Evolutionary conservation across 2,113 vertebrate species (phyloP).

Genomic region (Lycaon pictus): DNA sequence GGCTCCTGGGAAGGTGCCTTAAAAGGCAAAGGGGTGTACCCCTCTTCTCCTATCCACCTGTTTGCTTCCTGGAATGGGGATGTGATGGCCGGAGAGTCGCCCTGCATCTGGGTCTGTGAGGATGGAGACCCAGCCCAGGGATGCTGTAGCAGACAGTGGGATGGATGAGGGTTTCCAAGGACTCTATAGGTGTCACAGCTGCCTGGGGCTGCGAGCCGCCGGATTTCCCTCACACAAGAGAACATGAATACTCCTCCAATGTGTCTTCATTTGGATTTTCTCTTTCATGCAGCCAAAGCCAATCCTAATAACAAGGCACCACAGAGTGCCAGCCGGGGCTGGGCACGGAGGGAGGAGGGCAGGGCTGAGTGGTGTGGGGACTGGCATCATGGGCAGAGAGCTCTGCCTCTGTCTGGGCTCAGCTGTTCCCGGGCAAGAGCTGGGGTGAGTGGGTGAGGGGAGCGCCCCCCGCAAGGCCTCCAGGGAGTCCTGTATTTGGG

Average conservation of each 20-base stretch:
- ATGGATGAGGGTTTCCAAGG: neutral
- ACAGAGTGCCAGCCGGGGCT: accelerated
- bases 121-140: neutral
- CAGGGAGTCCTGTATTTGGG: neutral
- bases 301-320: neutral
- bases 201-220: neutral
- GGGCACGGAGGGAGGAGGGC: accelerated
- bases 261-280: neutral
- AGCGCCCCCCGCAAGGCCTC: neutral
- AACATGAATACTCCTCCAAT: neutral
- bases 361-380: neutral
- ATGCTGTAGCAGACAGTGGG: no score
- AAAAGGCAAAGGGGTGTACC: neutral
- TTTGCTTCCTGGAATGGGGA: neutral
- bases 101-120: accelerated
- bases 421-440: accelerated
- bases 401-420: neutral
- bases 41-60: neutral
- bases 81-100: neutral
- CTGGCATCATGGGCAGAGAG: neutral
- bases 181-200: neutral
- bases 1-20: neutral
- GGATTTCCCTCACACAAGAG: neutral
- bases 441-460: accelerated
- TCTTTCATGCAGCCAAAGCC: neutral